Conservation (phyloP, 2,888 invertebrate genomes). For the Dryocosmus kuriphilus region DNA sequence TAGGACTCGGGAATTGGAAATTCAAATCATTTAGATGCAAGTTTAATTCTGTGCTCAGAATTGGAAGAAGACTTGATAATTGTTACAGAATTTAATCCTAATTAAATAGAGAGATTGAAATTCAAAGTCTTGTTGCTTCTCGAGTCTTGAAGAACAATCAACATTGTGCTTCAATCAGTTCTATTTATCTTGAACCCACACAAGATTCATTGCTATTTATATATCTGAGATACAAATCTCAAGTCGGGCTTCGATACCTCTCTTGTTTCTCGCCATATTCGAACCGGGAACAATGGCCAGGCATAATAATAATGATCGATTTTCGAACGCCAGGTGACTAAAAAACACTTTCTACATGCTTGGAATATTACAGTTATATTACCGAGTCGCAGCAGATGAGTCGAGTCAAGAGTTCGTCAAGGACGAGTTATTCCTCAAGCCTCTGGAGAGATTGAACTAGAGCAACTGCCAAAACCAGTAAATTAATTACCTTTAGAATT, state of each 20-base stretch:
- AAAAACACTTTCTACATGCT: constrained; percentile 25
- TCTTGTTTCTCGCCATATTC: background rate
- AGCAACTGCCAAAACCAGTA: background rate
- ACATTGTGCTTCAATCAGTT: constrained; percentile 8
- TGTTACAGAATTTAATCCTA: background rate
- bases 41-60: background rate
- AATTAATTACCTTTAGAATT: background rate
- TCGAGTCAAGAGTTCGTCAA: background rate
- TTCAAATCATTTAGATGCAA: constrained; percentile 4
- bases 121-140: background rate
- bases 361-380: constrained; percentile 1
- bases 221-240: constrained; percentile 2
- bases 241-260: background rate
- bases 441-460: background rate
- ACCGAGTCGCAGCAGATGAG: constrained; percentile 1
- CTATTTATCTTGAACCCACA: constrained; percentile 5
- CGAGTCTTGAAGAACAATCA: background rate
- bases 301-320: constrained; percentile 16
- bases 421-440: constrained; percentile 9
- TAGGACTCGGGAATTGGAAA: background rate
- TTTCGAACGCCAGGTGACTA: background rate
- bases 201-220: background rate
- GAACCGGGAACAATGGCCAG: background rate
- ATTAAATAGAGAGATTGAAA: background rate
- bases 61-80: background rate